Percentiles rank a stretch among this genome's conserved stretches.
Conservation (phyloP, 2,797 vertebrate species). For the Mormyrops attenuatus region DNA sequence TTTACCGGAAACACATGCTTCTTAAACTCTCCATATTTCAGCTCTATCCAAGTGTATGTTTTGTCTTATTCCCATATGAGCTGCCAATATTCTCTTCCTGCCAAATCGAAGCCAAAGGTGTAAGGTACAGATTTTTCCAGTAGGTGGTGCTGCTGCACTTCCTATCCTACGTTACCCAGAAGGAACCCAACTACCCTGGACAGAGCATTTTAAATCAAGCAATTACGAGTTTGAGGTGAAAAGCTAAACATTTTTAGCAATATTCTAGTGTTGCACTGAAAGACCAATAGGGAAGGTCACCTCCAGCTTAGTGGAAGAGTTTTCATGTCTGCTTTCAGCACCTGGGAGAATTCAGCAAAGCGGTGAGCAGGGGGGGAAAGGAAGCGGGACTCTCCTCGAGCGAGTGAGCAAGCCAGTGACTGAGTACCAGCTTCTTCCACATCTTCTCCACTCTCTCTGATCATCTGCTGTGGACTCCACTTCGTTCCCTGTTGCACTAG, state of each 20-base stretch:
- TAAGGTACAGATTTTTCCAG: conserved; percentile 10
- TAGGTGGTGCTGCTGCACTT: conserved; percentile 34
- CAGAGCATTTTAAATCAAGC: background rate
- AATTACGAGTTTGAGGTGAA: conserved; percentile 6
- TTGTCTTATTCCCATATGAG: background rate
- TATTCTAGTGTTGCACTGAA: background rate
- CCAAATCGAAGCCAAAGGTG: background rate
- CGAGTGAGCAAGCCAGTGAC: background rate
- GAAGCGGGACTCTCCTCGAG: background rate
- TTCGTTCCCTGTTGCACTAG: background rate
- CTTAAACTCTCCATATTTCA: background rate
- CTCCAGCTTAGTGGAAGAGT: background rate
- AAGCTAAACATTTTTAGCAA: background rate
- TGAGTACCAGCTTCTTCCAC: background rate
- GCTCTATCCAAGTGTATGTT: background rate
- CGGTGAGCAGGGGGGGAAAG: background rate
- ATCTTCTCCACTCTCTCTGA: background rate
- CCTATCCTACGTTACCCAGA: background rate
- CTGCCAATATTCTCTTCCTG: background rate
- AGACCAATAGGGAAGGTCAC: conserved; percentile 15
- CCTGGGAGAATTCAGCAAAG: background rate
- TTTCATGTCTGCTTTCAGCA: background rate
- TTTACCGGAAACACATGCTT: background rate
- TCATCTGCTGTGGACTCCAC: background rate
- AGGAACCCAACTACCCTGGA: conserved; percentile 1